A percentile compares a stretch with the other conserved stretches of the same genome.
Evolutionary conservation across 2,797 vertebrate genomes (phyloP).

Genomic region (Peromyscus nudipes): DNA sequence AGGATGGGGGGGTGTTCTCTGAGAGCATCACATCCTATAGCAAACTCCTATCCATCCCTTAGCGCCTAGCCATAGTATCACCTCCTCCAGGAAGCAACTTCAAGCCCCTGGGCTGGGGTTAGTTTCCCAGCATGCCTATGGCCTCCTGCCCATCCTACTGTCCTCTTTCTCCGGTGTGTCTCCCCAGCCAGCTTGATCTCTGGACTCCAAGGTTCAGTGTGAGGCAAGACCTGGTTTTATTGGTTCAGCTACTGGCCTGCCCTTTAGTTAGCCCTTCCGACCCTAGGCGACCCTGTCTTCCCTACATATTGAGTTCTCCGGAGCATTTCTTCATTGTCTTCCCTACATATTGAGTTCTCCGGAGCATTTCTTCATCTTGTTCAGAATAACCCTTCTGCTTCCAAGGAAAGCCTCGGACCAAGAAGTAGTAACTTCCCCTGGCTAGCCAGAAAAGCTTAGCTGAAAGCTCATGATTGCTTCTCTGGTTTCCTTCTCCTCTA

Average conservation of each 20-base stretch:
- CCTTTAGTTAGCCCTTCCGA: not conserved
- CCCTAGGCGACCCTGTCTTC: not conserved
- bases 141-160: not conserved
- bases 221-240: not conserved
- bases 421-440: not conserved
- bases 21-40: not conserved
- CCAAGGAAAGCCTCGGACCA: not conserved
- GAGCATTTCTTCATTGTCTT: slow-evolving; percentile 13
- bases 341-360: not conserved
- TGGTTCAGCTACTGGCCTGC: not conserved
- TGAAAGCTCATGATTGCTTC: not conserved
- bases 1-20: too few species aligned
- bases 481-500: not conserved
- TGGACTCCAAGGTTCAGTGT: too few species aligned
- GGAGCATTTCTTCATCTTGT: not conserved
- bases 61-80: not conserved
- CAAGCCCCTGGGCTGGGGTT: not conserved
- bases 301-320: not conserved
- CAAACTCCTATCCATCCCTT: not conserved
- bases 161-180: not conserved
- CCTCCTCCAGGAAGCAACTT: not conserved
- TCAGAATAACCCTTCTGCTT: slow-evolving; percentile 33
- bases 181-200: not conserved
- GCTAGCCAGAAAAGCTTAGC: not conserved
- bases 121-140: not conserved